Base-by-base conservation (phyloP, 1,140 invertebrate genomes). In the Artemia franciscana region DNA sequence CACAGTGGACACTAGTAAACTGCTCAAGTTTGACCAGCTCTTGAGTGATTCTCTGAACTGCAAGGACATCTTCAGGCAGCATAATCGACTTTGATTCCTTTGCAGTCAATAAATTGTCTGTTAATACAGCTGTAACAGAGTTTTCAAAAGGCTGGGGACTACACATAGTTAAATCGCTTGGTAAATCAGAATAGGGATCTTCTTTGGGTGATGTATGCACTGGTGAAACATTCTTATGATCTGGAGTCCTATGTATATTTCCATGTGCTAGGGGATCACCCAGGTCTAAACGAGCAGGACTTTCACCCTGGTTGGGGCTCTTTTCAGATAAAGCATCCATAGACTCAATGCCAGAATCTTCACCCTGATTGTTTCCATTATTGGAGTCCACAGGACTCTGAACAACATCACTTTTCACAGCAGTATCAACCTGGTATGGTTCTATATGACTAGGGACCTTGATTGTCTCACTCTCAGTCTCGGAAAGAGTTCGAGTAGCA, bases 291-390 rank as follows among this genome's bases (percentile, higher is more conserved):
- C 72, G 67, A 64, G 70, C 70, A 18, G 78, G 78, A 66, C 77
- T 78, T 68, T 80, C 79, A 26, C 79, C 83, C 70, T 91, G 87
- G 71, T 90, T 88, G 3, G 88, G 88, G 65, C 86, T 89, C 70
- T 92, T 92, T 69, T 92, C 88, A 24, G 87, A 90, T 3, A 91
- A 71, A 2, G 88, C 88, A 70, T 92, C 88, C 88, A 91, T 90
- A 4, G 86, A 90, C 70, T 92, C 88, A 21, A 92, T 91, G 2
- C 88, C 88, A 51, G 87, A 90, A 73, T 91, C 88, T 71, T 92
- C 88, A 23, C 87, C 87, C 64, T 71, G 69, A 21, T 67, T 71
- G 63, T 71, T 72, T 5, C 69, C 70, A 60, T 70, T 69, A 62
- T 73, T 69, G 15, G 64, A 67, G 2, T 68, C 69, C 24, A 67